Percentiles rank a stretch among this genome's conserved stretches.
Conservation (phyloP, 2,797 vertebrate genomes). For the Neostethus bicornis region DNA sequence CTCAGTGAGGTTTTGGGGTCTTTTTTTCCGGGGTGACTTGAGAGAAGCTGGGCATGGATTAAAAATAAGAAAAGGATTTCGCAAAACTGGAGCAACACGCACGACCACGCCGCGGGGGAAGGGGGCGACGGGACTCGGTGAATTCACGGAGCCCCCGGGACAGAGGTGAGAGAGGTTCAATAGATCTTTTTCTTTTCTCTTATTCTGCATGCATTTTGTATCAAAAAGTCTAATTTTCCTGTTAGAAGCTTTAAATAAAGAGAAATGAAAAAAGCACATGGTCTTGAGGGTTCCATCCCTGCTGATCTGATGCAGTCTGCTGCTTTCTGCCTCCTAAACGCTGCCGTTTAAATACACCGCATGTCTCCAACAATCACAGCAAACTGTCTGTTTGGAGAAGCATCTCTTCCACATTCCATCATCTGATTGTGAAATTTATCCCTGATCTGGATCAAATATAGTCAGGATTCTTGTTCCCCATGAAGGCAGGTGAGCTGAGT, state of each 20-base stretch:
- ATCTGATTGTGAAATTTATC: too few relatives aligned
- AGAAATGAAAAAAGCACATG: slow-evolving; percentile 55
- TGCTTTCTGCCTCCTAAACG: slow-evolving; percentile 21
- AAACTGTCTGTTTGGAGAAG: background rate
- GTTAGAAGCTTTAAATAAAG: too few relatives aligned
- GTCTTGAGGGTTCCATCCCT: slow-evolving; percentile 59
- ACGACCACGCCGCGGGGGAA: slow-evolving; percentile 78
- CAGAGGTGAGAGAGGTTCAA: slow-evolving; percentile 76
- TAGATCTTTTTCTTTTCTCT: background rate
- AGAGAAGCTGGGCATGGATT: slow-evolving; percentile 72
- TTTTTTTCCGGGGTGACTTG: slow-evolving; percentile 42
- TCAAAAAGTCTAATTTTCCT: too few relatives aligned
- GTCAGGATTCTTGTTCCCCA: background rate
- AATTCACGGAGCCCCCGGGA: slow-evolving; percentile 82
- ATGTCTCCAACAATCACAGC: slow-evolving; percentile 3
- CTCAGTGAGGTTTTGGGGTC: slow-evolving; percentile 14
- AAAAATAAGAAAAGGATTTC: slow-evolving; percentile 60
- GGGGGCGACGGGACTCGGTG: slow-evolving; percentile 81
- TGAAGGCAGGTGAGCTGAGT: slow-evolving; percentile 6
- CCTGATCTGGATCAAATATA: background rate
- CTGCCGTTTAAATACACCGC: background rate
- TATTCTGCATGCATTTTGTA: slow-evolving; percentile 3
- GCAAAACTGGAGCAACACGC: slow-evolving; percentile 83
- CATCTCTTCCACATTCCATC: background rate
- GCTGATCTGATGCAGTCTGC: slow-evolving; percentile 45